These are phyloP conservation scores for Notolepis coatsorum DNA, from an alignment of 2,797 vertebrate genomes.

Conservation along the genomic window DNA sequence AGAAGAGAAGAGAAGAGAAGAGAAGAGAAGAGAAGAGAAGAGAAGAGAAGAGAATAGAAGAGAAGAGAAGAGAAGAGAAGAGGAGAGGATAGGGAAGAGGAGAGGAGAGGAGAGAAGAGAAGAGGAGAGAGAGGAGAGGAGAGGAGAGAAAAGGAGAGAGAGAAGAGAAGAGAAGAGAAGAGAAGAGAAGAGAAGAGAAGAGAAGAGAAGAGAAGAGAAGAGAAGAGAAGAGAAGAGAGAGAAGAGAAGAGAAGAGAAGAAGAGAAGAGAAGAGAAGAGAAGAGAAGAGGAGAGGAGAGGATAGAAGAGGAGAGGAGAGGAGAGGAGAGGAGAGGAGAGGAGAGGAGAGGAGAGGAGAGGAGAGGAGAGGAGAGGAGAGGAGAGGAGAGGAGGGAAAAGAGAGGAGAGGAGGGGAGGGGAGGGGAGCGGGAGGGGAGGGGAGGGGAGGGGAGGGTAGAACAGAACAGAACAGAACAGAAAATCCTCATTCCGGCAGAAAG, in stretches of 20 bases:
- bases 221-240: background rate
- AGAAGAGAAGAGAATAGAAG: no score
- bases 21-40: background rate
- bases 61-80: no score
- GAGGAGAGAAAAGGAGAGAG: background rate
- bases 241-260: background rate
- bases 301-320: background rate
- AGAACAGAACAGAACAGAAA: background rate
- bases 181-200: background rate
- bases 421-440: background rate
- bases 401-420: background rate
- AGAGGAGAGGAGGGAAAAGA: background rate
- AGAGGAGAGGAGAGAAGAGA: background rate
- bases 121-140: background rate
- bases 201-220: background rate
- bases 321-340: background rate
- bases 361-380: background rate
- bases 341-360: background rate
- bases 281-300: background rate
- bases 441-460: no score
- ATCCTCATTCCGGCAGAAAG: background rate
- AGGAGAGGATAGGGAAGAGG: no score
- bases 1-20: background rate
- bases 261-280: background rate
- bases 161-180: background rate